A percentile compares a stretch with the other conserved stretches of the same genome.
Evolutionary conservation across 92 coral and sea anemone genomes (phyloP).

Genomic region (Porites divaricata): DNA sequence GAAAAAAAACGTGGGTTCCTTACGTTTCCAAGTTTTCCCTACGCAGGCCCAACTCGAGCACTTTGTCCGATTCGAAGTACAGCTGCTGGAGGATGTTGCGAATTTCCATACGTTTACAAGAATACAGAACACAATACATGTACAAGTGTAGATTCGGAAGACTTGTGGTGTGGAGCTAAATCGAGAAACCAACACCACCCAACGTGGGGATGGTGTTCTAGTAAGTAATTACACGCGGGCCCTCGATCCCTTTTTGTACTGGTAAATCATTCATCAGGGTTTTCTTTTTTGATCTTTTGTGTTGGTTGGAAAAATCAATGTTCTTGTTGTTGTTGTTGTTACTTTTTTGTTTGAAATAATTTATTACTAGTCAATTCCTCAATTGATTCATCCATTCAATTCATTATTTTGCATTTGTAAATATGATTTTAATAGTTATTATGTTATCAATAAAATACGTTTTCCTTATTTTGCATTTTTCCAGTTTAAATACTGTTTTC

Average conservation of each 20-base stretch:
- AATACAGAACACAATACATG: slow-evolving; percentile 17
- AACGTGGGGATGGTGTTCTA: slow-evolving; percentile 32
- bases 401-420: no score
- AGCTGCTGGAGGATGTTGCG: slow-evolving; percentile 57
- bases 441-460: no score
- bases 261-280: no score
- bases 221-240: slow-evolving; percentile 13
- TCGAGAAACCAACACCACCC: slow-evolving; percentile 13
- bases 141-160: not conserved
- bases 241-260: no score
- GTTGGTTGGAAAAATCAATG: no score
- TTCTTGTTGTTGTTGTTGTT: no score
- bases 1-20: not conserved
- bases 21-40: not conserved
- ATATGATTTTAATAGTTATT: no score
- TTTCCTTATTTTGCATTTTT: not conserved
- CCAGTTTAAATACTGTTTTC: no score
- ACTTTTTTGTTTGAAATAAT: no score
- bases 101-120: slow-evolving; percentile 50
- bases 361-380: not conserved
- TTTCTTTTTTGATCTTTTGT: no score
- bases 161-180: slow-evolving; percentile 50
- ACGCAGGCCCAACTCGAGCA: slow-evolving; percentile 42
- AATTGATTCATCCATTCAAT: not conserved
- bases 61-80: slow-evolving; percentile 58